Conservation (phyloP, 2,888 invertebrate genomes). For the Andrena minutula region DNA sequence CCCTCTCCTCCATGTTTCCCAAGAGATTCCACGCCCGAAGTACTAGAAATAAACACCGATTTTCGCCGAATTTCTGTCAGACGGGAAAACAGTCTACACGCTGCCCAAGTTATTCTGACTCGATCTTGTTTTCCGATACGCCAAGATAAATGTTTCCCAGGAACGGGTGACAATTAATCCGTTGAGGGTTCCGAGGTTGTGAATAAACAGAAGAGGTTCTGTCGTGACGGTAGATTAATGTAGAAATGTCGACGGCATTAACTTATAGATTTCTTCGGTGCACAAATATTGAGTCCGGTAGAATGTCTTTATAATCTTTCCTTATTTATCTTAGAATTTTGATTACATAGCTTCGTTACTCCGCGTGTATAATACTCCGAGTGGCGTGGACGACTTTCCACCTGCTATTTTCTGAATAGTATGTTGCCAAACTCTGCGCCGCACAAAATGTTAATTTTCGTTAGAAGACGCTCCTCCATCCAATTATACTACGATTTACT, state of each 20-base stretch:
- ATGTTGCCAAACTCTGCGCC: too few relatives aligned
- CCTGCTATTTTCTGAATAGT: too few relatives aligned
- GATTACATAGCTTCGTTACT: too few relatives aligned
- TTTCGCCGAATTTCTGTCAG: conserved; percentile 20
- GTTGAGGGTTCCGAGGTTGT: neutral
- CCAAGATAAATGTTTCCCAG: conserved; percentile 24
- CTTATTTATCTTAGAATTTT: too few relatives aligned
- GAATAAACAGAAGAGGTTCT: conserved; percentile 17
- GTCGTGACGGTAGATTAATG: neutral
- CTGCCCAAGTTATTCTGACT: conserved; percentile 21
- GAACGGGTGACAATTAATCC: conserved; percentile 27
- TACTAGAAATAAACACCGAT: conserved; percentile 36
- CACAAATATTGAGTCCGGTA: too few relatives aligned
- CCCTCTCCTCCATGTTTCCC: neutral
- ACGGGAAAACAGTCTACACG: conserved; percentile 17
- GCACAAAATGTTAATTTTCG: too few relatives aligned
- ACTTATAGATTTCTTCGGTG: too few relatives aligned
- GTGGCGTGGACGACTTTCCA: too few relatives aligned
- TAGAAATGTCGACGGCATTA: neutral
- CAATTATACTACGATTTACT: too few relatives aligned
- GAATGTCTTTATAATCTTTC: too few relatives aligned
- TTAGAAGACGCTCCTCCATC: too few relatives aligned
- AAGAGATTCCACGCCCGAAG: conserved; percentile 7
- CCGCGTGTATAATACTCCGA: too few relatives aligned
- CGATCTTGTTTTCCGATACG: conserved; percentile 15